Percentiles rank a stretch among this genome's conserved stretches.
These are phyloP conservation scores for Meloidogyne chitwoodi DNA, from an alignment of 1,140 invertebrate genomes.

Conservation along the genomic window DNA sequence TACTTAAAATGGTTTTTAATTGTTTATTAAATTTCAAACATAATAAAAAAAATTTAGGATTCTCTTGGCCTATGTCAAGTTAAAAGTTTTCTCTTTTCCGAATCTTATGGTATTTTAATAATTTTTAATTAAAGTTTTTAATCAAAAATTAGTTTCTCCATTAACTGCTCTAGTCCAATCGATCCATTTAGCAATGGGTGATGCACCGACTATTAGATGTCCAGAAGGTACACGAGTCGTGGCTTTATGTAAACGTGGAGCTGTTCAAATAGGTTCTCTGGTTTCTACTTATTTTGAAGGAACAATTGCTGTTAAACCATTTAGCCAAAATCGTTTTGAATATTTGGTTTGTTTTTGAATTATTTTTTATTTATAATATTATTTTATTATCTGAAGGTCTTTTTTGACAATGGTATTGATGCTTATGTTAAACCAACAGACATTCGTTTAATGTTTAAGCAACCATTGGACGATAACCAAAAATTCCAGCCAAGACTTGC, in stretches of 20 bases:
- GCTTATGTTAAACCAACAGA: conserved; percentile 22
- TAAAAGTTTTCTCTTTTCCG: neutral
- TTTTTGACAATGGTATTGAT: conserved; percentile 31
- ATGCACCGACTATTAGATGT: conserved; percentile 24
- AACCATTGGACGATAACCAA: conserved; percentile 17
- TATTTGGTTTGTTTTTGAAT: conserved; percentile 14
- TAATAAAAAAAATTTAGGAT: neutral
- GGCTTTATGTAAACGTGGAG: neutral
- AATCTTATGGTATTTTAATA: neutral
- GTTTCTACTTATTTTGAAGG: conserved; percentile 16
- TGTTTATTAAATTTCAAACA: neutral
- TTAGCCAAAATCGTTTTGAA: conserved; percentile 25
- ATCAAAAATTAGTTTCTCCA: neutral
- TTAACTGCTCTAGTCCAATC: neutral
- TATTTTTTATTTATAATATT: neutral
- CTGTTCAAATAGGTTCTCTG: neutral
- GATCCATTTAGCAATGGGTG: conserved; percentile 15
- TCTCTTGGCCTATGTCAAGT: neutral
- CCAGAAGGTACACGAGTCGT: conserved; percentile 29
- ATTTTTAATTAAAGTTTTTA: neutral
- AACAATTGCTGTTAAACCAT: conserved; percentile 24
- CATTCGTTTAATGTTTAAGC: conserved; percentile 23
- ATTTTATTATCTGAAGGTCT: conserved; percentile 11
- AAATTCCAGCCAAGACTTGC: conserved; percentile 23
- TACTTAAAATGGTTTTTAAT: neutral